These are phyloP conservation scores for Dicrostonyx torquatus DNA, from an alignment of 2,797 vertebrate species.

Conservation along the genomic window DNA sequence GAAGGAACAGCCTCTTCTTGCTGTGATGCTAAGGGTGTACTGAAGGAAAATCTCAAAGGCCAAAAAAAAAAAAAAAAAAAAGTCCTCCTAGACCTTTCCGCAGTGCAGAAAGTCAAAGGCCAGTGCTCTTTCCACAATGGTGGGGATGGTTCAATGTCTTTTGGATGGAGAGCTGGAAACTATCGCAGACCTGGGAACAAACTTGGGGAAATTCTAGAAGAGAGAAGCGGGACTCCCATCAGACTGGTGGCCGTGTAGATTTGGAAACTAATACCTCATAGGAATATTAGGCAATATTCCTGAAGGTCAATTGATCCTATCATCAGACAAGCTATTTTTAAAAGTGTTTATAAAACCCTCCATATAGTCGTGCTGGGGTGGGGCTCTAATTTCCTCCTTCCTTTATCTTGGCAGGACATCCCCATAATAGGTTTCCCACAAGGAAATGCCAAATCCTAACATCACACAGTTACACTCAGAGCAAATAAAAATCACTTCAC, in stretches of 20 bases:
- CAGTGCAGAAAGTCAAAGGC: not conserved
- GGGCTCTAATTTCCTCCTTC: slow-evolving; percentile 74
- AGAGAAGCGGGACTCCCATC: slow-evolving; percentile 15
- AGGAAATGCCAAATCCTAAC: slow-evolving; percentile 74
- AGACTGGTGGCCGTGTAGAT: slow-evolving; percentile 34
- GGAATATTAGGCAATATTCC: slow-evolving; percentile 71
- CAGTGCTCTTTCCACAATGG: not conserved
- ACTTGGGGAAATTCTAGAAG: slow-evolving; percentile 40
- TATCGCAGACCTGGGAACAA: not conserved
- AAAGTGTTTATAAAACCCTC: slow-evolving; percentile 66
- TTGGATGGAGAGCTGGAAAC: slow-evolving; percentile 1
- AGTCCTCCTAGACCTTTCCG: slow-evolving; percentile 21
- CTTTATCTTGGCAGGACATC: slow-evolving; percentile 78
- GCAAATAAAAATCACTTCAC: slow-evolving; percentile 74
- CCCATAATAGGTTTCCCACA: slow-evolving; percentile 71
- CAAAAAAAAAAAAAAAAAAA: not conserved
- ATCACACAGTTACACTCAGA: slow-evolving; percentile 64
- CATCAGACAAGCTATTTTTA: slow-evolving; percentile 79
- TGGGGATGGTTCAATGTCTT: not conserved
- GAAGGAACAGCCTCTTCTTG: slow-evolving; percentile 50
- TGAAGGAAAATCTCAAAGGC: slow-evolving; percentile 3
- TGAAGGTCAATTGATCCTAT: slow-evolving; percentile 78
- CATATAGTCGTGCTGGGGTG: slow-evolving; percentile 71
- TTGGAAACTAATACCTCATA: slow-evolving; percentile 69
- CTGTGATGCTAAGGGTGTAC: not conserved